phyloP scores from a whole-genome alignment of 2,113 vertebrate species.

The Phocoena phocoena region DNA sequence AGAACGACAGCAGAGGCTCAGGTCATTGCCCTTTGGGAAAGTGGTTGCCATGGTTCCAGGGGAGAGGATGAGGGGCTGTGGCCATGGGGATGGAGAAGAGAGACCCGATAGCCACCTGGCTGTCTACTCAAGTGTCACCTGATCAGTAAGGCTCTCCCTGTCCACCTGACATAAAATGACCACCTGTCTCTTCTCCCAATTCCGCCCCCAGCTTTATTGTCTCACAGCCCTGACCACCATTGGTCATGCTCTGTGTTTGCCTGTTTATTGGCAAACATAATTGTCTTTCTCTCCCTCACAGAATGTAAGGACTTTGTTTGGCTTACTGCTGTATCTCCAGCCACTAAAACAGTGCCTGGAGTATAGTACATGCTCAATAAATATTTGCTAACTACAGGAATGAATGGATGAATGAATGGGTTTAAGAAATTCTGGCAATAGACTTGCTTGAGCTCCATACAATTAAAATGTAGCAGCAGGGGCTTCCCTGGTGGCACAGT shows the following conservation, averaged over 20 bases:
- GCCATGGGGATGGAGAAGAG: not conserved
- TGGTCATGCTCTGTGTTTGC: not conserved
- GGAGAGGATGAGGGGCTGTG: not conserved
- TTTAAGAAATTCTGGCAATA: not conserved
- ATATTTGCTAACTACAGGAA: not conserved
- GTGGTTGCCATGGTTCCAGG: not conserved
- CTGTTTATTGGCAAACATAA: not conserved
- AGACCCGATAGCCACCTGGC: not conserved
- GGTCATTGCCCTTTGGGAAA: not conserved
- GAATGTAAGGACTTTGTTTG: not conserved
- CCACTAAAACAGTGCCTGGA: not conserved
- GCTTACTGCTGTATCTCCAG: not conserved
- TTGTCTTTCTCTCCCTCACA: not conserved
- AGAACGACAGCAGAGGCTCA: not conserved
- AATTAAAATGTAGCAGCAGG: not conserved
- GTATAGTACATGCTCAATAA: not conserved
- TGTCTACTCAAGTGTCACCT: not conserved
- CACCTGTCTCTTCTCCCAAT: not conserved
- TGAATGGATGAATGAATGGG: not conserved
- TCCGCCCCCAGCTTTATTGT: not conserved
- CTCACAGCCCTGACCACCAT: not conserved
- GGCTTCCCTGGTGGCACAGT: too few relatives aligned
- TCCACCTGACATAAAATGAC: not conserved
- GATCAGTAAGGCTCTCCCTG: not conserved
- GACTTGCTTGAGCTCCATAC: not conserved